These are phyloP conservation scores for Epizoanthus scotinus DNA, from an alignment of 92 coral and sea anemone species.

Conservation along the genomic window DNA sequence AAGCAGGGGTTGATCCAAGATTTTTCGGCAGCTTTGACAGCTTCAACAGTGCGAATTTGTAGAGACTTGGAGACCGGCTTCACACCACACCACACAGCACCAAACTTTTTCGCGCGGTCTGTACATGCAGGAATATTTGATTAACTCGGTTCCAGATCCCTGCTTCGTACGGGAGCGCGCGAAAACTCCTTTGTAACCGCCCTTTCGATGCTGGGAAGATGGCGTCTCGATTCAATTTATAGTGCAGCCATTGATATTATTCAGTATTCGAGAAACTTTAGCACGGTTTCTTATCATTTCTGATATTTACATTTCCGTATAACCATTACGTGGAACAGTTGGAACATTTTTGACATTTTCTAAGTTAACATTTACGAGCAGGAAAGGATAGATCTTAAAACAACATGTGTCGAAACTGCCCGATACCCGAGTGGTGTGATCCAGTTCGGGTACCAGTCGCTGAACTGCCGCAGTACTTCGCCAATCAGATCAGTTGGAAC, in stretches of 20 bases:
- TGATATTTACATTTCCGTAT: background rate
- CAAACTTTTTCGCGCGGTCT: no score
- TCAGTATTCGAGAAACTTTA: background rate
- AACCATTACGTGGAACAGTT: background rate
- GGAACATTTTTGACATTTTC: background rate
- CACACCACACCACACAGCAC: no score
- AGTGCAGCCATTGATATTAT: no score
- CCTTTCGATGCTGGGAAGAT: background rate
- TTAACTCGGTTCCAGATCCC: no score
- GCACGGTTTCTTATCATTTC: background rate
- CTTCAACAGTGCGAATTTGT: no score
- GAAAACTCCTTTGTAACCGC: no score
- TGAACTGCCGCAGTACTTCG: constrained; percentile 82
- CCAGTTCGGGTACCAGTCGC: constrained; percentile 80
- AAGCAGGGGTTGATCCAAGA: no score
- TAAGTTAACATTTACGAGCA: background rate
- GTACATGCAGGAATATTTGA: no score
- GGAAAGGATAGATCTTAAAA: background rate
- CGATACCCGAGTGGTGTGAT: constrained; percentile 96
- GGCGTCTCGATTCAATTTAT: background rate
- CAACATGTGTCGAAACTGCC: constrained; percentile 90
- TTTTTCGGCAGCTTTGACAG: no score
- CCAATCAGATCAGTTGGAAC: constrained; percentile 96
- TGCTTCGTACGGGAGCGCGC: no score
- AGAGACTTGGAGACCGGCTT: no score